Evolutionary conservation across 2,888 invertebrate genomes (phyloP).

Genomic region (Sarcophaga variegata): DNA sequence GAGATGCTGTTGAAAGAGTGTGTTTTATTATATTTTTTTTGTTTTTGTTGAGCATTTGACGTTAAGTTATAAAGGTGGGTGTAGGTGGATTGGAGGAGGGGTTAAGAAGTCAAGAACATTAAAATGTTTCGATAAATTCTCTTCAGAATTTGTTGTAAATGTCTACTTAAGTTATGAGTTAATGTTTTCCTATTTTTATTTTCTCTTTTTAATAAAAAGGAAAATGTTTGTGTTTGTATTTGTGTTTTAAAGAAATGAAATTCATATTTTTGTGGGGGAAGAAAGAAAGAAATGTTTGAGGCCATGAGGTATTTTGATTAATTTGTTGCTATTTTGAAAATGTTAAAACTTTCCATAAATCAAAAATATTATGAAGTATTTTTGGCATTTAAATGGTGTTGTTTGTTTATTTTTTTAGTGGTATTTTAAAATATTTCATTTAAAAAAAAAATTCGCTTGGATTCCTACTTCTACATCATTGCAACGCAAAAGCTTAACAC

Average conservation of each 20-base stretch:
- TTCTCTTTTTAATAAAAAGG: not conserved
- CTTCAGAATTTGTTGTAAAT: slow-evolving; percentile 3
- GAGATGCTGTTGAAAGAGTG: too few relatives aligned
- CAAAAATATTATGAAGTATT: slow-evolving; percentile 72
- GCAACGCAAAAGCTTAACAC: too few relatives aligned
- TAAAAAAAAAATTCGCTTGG: too few relatives aligned
- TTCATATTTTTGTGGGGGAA: too few relatives aligned
- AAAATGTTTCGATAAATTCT: slow-evolving; percentile 17
- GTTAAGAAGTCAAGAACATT: slow-evolving; percentile 44
- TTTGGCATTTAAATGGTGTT: not conserved
- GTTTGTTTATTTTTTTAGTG: too few relatives aligned
- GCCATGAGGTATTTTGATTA: slow-evolving; percentile 68
- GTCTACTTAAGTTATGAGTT: slow-evolving; percentile 11
- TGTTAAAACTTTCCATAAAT: slow-evolving; percentile 77
- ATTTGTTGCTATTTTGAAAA: slow-evolving; percentile 74
- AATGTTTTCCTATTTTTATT: slow-evolving; percentile 31
- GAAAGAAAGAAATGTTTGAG: not conserved
- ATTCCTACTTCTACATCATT: too few relatives aligned
- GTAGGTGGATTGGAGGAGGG: not conserved
- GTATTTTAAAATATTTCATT: too few relatives aligned
- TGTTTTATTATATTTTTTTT: too few relatives aligned
- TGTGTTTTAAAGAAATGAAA: too few relatives aligned
- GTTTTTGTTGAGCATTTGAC: too few relatives aligned
- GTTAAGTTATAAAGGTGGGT: slow-evolving; percentile 31
- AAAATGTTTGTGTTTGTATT: too few relatives aligned